Percentiles rank a stretch among this genome's conserved stretches.
Conservation (phyloP, 2,888 invertebrate species). For the Galeopsomyia nigrocyanea region DNA sequence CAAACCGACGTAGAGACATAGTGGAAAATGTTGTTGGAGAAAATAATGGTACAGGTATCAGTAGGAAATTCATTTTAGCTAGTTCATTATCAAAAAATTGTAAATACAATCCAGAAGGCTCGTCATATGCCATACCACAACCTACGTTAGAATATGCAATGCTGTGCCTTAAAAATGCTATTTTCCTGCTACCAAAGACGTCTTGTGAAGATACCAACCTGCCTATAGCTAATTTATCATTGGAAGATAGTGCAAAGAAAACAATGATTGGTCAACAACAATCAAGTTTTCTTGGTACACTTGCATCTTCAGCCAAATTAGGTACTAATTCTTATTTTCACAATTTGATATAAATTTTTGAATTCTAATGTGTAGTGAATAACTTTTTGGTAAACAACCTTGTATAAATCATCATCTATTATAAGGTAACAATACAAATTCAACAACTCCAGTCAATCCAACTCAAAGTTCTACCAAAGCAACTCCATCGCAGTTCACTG, state of each 20-base stretch:
- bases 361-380: constrained; percentile 4
- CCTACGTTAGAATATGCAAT: constrained; percentile 92
- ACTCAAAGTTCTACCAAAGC: constrained; percentile 44
- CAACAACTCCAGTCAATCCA: constrained; percentile 32
- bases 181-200: constrained; percentile 74
- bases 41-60: constrained; percentile 70
- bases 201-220: constrained; percentile 57
- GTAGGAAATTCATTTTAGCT: constrained; percentile 76
- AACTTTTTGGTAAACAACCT: background rate
- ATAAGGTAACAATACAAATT: constrained; percentile 25
- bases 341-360: constrained; percentile 4
- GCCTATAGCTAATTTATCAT: constrained; percentile 46
- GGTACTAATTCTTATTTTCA: constrained; percentile 26
- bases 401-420: too few relatives aligned
- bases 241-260: constrained; percentile 42
- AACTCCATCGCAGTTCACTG: constrained; percentile 54
- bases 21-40: constrained; percentile 71
- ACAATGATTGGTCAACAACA: constrained; percentile 39
- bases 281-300: constrained; percentile 45
- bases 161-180: constrained; percentile 88
- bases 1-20: constrained; percentile 73
- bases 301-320: constrained; percentile 40
- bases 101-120: constrained; percentile 74
- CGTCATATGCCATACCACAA: constrained; percentile 88
- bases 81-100: constrained; percentile 71